Percentiles rank a stretch among this genome's conserved stretches.
phyloP scores from a whole-genome alignment of 53 echinoderm and acorn worm species.

The Holothuria leucospilota region DNA sequence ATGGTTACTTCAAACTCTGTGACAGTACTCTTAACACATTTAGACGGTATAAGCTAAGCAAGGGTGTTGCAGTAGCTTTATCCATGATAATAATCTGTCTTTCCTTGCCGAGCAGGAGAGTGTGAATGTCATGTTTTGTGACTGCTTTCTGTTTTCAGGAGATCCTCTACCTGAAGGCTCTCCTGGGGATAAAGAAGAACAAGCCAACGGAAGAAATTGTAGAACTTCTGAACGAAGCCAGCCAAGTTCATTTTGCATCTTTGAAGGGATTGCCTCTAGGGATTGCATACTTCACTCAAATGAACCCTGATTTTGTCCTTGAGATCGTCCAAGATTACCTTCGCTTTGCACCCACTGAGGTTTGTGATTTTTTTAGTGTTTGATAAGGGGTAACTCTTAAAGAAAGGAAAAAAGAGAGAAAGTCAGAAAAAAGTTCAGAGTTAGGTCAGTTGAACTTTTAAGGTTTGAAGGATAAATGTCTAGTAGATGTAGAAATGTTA shows the following conservation, averaged over 20 bases:
- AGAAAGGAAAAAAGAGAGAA: not conserved
- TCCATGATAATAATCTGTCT: no score
- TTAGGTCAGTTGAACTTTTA: not conserved
- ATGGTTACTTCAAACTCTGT: no score
- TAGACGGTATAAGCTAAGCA: not conserved
- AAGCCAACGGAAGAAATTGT: constrained; percentile 81
- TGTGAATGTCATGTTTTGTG: no score
- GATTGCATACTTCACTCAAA: constrained; percentile 75
- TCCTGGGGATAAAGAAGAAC: constrained; percentile 80
- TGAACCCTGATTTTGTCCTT: constrained; percentile 95
- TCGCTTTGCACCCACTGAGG: constrained; percentile 93
- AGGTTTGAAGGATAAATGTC: not conserved
- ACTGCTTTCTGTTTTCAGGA: constrained; percentile 56
- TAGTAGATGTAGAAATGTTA: not conserved
- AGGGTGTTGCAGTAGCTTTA: no score
- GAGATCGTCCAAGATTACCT: constrained; percentile 94
- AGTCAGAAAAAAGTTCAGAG: not conserved
- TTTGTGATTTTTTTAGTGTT: constrained; percentile 14
- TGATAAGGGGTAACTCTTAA: no score
- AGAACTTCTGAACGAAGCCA: constrained; percentile 84
- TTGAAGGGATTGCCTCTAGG: constrained; percentile 94
- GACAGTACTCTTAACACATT: no score
- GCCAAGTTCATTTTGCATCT: constrained; percentile 79
- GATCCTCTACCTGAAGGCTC: constrained; percentile 86
- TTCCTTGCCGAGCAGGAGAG: no score